A percentile compares a stretch with the other conserved stretches of the same genome.
These are phyloP conservation scores for Anoplolepis gracilipes DNA, from an alignment of 1,140 invertebrate genomes.

Conservation along the genomic window DNA sequence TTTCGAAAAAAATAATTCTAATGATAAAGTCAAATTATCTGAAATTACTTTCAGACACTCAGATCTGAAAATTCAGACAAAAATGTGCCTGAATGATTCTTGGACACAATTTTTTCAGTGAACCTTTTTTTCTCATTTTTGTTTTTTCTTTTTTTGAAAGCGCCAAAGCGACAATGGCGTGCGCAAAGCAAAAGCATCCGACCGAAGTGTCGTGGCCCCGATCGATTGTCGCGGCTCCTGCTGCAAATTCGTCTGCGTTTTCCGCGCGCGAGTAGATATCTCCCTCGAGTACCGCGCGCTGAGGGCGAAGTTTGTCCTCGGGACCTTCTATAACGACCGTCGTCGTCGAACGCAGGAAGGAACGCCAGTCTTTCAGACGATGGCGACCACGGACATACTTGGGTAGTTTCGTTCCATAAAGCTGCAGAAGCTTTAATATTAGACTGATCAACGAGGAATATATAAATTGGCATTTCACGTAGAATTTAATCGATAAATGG, in stretches of 20 bases:
- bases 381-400: background rate
- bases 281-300: background rate
- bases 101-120: too few species aligned
- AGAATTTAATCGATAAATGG: constrained; percentile 8
- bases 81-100: too few species aligned
- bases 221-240: constrained; percentile 38
- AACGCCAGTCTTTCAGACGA: background rate
- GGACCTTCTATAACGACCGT: background rate
- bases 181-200: background rate
- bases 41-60: too few species aligned
- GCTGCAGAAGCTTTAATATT: background rate
- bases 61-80: too few species aligned
- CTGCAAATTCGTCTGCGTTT: constrained; percentile 40
- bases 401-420: background rate
- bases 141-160: background rate
- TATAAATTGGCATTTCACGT: constrained; percentile 1
- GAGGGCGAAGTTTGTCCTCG: background rate
- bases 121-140: too few species aligned
- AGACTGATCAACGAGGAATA: background rate
- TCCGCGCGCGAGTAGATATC: background rate
- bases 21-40: too few species aligned
- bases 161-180: constrained; percentile 11
- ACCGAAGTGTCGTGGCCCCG: constrained; percentile 8
- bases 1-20: too few species aligned
- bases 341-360: background rate